Evolutionary conservation across 1,140 invertebrate species (phyloP), one percentile per base, ranked within the genome.

Genomic region (Dreissena rostriformis): DNA sequence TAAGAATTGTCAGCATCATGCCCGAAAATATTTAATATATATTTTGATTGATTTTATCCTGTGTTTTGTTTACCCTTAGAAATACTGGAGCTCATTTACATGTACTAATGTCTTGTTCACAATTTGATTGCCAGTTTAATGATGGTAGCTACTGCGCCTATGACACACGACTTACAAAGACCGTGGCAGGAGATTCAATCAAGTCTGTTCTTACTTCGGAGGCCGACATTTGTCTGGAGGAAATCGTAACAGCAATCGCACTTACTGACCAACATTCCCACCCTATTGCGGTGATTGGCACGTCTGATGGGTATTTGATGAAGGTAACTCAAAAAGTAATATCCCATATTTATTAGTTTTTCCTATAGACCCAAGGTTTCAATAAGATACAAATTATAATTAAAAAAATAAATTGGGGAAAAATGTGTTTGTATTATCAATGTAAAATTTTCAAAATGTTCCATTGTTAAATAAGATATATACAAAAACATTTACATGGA

Each of bases 271-370:
- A 88, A 22, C 51, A 72, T 5, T 55, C 22, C 28, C 52, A 83
- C 22, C 79, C 83, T 39, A 80, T 88, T 12, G 84, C 85, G 7
- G 70, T 90, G 4, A 51, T 90, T 10, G 87, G 89, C n/a, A 87
- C 89, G 14, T 51, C 66, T 57, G 76, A 76, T 76, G 89, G 89
- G 14, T 63, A 78, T 26, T 26, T 90, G 19, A 24, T 85, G n/a
- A 90, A 90, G 87, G 89, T 90, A 84, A 53, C 39, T 61, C 57
- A 61, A 24, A 61, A 61, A 12, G 57, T 61, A 61, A 61, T 61
- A 24, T 61, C 57, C 22, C 57, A 39, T 39, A 39, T 39, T 39
- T 39, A 39, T 39, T 39, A 39, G 39, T 39, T 39, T 39, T 8
- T 39, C 39, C 39, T 39, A 39, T 39, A 39, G 39, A 39, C 39